Evolutionary conservation across 2,888 invertebrate genomes (phyloP), one percentile per base, ranked within the genome.

Genomic region (Galeopsomyia nigrocyanea): DNA sequence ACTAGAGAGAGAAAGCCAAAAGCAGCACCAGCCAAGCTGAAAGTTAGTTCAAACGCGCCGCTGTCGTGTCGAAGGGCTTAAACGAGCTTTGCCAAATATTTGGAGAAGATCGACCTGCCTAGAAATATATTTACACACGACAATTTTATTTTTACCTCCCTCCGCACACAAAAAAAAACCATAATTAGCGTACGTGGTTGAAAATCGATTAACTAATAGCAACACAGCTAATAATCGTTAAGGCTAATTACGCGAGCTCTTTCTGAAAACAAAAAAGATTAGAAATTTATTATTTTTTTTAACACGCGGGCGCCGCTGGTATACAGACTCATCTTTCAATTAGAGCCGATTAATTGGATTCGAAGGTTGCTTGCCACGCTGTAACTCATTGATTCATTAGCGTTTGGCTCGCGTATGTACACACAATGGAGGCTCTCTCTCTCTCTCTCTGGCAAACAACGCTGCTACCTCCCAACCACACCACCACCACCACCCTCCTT

Each of bases 141-240:
- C n/a, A n/a, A n/a, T n/a, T n/a, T n/a, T n/a, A n/a, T n/a, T n/a
- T n/a, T n/a, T n/a, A n/a, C n/a, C n/a, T n/a, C n/a, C n/a, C n/a
- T n/a, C n/a, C n/a, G n/a, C n/a, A n/a, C n/a, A n/a, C n/a, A n/a
- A n/a, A n/a, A n/a, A n/a, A n/a, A n/a, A n/a, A n/a, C n/a, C n/a
- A n/a, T n/a, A n/a, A n/a, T n/a, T n/a, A n/a, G 26, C 26, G 26
- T 26, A 26, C 26, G 26, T n/a, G n/a, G 5, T 26, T 26, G 26
- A 47, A 69, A 69, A 69, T 69, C 65, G 66, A 73, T 66, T 64
- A 47, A 62, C 73, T 73, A 73, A 73, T 73, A 69, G 73, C 65
- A 65, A 55, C 53, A 5, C 57, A 57, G 66, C 63, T 66, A 71
- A 74, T 71, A 71, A 74, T 74, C 68, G 64, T 74, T 71, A 64